These are phyloP conservation scores for Bradypodion ventrale DNA, from an alignment of 2,797 vertebrate genomes.

Conservation along the genomic window DNA sequence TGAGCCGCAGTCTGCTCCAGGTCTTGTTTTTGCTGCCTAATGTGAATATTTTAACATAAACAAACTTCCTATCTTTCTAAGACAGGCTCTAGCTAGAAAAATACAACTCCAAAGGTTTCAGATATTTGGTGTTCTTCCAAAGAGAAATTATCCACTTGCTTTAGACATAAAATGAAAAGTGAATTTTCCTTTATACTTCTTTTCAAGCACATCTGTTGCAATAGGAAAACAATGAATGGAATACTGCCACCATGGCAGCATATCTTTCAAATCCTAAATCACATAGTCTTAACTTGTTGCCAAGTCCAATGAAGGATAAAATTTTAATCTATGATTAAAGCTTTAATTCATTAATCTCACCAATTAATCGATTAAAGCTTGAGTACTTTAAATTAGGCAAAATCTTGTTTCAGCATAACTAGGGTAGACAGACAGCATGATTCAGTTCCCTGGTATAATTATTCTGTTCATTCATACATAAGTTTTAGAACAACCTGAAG, in stretches of 20 bases:
- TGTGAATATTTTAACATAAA: neutral
- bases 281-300: neutral
- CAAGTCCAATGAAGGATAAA: neutral
- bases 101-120: neutral
- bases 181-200: neutral
- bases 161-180: neutral
- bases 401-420: neutral
- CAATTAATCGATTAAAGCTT: conserved; percentile 9
- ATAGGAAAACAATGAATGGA: neutral
- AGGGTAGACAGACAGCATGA: neutral
- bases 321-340: neutral
- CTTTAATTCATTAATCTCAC: conserved; percentile 8
- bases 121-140: neutral
- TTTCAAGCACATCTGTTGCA: neutral
- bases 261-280: neutral
- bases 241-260: neutral
- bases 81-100: neutral
- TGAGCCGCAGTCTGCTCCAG: too few species aligned
- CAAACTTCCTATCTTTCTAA: neutral
- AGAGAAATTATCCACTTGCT: neutral
- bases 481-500: neutral
- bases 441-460: neutral
- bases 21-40: too few species aligned
- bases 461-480: neutral
- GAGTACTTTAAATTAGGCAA: neutral